Evolutionary conservation across 2,113 vertebrate genomes (phyloP).

Genomic region (Callipepla californica): DNA sequence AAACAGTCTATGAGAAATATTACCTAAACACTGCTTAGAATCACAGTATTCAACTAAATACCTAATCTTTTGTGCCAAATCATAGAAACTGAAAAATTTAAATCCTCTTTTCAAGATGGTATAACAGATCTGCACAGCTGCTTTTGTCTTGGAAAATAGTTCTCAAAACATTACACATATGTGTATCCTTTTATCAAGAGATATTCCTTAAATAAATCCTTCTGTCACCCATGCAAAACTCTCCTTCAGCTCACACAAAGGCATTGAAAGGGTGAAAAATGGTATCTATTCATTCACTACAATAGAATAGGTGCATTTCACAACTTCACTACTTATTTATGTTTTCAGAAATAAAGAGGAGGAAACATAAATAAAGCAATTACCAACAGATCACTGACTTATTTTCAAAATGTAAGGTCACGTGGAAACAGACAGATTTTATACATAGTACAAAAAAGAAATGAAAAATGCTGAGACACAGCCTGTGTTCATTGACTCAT

Average conservation of each 20-base stretch:
- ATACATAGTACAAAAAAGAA: neutral
- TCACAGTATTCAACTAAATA: neutral
- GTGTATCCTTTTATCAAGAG: neutral
- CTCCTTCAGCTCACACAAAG: neutral
- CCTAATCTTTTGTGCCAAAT: neutral
- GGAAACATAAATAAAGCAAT: neutral
- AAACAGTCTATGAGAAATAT: neutral
- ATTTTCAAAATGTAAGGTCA: neutral
- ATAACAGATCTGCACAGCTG: neutral
- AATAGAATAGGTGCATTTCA: neutral
- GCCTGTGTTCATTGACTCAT: neutral
- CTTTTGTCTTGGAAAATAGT: neutral
- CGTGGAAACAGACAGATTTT: neutral
- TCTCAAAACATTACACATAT: neutral
- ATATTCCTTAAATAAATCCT: neutral
- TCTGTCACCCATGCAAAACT: neutral
- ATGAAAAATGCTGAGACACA: neutral
- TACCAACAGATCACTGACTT: neutral
- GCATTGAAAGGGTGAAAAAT: neutral
- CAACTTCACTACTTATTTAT: neutral
- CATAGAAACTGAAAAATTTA: neutral
- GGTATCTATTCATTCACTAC: neutral
- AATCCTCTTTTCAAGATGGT: neutral
- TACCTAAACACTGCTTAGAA: neutral
- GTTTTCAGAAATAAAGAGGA: neutral